phyloP scores from a whole-genome alignment of 2,888 invertebrate species.

The Micoletzkya japonica region DNA sequence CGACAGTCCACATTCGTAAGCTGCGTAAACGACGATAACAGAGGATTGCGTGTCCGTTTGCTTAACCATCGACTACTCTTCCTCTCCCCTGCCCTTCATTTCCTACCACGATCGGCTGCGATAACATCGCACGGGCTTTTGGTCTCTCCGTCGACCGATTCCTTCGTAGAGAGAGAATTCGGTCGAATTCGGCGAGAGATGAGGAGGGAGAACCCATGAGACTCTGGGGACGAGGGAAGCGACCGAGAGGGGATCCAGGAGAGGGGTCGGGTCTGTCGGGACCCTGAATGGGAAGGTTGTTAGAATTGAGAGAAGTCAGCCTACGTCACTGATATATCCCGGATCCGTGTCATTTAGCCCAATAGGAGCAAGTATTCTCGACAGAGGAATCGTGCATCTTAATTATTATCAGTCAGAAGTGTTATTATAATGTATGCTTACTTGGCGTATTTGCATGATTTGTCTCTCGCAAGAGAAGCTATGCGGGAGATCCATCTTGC shows the following conservation, averaged over 20 bases:
- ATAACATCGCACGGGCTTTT: slow-evolving; percentile 8
- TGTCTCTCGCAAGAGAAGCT: slow-evolving; percentile 88
- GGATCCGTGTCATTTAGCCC: slow-evolving; percentile 3
- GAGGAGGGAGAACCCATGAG: slow-evolving; percentile 17
- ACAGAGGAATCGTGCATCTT: slow-evolving; percentile 24
- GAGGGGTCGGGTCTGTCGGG: slow-evolving; percentile 14
- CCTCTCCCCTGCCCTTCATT: neutral
- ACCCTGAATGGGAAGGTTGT: neutral
- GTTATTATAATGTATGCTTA: neutral
- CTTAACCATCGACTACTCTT: neutral
- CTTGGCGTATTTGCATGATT: slow-evolving; percentile 64
- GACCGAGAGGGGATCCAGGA: neutral
- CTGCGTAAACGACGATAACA: slow-evolving; percentile 83
- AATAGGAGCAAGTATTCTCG: slow-evolving; percentile 19
- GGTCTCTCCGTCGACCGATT: slow-evolving; percentile 25
- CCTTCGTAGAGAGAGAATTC: neutral
- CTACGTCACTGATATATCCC: slow-evolving; percentile 4
- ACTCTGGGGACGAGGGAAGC: slow-evolving; percentile 20
- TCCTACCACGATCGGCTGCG: slow-evolving; percentile 12
- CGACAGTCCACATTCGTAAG: slow-evolving; percentile 91
- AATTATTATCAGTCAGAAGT: neutral
- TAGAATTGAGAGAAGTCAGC: neutral
- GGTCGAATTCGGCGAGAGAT: slow-evolving; percentile 11
- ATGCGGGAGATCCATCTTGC: slow-evolving; percentile 95
- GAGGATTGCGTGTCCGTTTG: neutral